phyloP scores from a whole-genome alignment of 2,888 invertebrate genomes.

The Caenorhabditis sulstoni region DNA sequence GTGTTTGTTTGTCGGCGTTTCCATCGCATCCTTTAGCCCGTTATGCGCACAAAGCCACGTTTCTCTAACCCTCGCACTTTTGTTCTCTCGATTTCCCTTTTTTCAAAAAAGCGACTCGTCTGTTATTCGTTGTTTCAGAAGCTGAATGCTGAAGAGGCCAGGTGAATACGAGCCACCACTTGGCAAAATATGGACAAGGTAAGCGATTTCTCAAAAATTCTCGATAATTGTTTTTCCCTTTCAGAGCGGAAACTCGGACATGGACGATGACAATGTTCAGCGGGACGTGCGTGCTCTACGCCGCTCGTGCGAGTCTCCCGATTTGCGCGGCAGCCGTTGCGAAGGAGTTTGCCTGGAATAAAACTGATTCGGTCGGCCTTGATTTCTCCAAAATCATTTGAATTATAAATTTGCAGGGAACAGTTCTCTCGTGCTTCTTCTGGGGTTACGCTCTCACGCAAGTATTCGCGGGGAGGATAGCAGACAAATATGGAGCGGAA shows the following conservation, averaged over 20 bases:
- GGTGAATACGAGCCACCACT: slow-evolving; percentile 66
- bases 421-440: slow-evolving; percentile 86
- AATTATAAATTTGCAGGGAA: slow-evolving; percentile 82
- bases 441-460: slow-evolving; percentile 87
- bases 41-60: slow-evolving; percentile 36
- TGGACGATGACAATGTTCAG: slow-evolving; percentile 85
- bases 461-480: slow-evolving; percentile 82
- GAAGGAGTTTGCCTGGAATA: slow-evolving; percentile 85
- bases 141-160: slow-evolving; percentile 60
- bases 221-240: slow-evolving; percentile 20
- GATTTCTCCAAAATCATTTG: background rate
- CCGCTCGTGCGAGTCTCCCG: slow-evolving; percentile 86
- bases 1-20: slow-evolving; percentile 33
- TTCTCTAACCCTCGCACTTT: slow-evolving; percentile 6
- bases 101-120: slow-evolving; percentile 7
- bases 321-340: slow-evolving; percentile 85
- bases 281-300: slow-evolving; percentile 86
- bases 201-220: slow-evolving; percentile 7
- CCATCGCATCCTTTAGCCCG: slow-evolving; percentile 11
- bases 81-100: background rate
- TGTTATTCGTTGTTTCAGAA: background rate
- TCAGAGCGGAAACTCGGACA: slow-evolving; percentile 83
- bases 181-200: slow-evolving; percentile 73
- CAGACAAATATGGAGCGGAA: slow-evolving; percentile 80
- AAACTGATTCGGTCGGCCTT: slow-evolving; percentile 84